phyloP scores from a whole-genome alignment of 2,113 vertebrate species.

The Antigone vipio region DNA sequence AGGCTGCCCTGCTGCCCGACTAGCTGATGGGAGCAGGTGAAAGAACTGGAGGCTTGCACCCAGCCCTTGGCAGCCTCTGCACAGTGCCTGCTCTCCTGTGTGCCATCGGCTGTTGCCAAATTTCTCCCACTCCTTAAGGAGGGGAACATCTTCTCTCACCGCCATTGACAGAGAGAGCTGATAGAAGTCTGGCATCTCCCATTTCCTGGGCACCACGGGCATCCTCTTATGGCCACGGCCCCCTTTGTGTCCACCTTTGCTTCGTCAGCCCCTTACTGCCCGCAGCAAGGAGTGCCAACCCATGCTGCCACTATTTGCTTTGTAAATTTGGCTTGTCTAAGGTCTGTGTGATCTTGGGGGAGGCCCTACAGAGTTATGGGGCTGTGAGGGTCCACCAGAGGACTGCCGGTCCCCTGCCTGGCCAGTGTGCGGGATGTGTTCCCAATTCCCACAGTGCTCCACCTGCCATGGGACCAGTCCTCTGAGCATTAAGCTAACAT shows the following conservation, averaged over 20 bases:
- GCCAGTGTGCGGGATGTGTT: accelerated
- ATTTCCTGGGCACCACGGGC: background rate
- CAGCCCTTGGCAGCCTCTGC: background rate
- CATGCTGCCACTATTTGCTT: accelerated
- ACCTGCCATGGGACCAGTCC: background rate
- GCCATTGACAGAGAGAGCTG: background rate
- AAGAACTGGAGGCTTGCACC: background rate
- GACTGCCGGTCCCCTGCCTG: background rate
- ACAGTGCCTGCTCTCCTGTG: accelerated
- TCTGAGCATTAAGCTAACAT: background rate
- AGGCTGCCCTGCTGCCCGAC: background rate
- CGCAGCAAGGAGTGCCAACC: background rate
- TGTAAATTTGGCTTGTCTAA: background rate
- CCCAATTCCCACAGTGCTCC: background rate
- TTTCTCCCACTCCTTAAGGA: background rate
- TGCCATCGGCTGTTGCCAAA: background rate
- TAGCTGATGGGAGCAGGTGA: background rate
- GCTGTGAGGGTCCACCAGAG: background rate
- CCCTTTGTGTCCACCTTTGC: background rate
- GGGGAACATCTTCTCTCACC: background rate
- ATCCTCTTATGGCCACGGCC: background rate
- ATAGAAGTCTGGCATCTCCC: background rate
- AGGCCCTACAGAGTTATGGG: background rate
- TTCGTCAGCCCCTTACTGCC: background rate
- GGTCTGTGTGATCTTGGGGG: background rate